Conservation (phyloP, 1,140 invertebrate genomes). For the Micrasema minimum region DNA sequence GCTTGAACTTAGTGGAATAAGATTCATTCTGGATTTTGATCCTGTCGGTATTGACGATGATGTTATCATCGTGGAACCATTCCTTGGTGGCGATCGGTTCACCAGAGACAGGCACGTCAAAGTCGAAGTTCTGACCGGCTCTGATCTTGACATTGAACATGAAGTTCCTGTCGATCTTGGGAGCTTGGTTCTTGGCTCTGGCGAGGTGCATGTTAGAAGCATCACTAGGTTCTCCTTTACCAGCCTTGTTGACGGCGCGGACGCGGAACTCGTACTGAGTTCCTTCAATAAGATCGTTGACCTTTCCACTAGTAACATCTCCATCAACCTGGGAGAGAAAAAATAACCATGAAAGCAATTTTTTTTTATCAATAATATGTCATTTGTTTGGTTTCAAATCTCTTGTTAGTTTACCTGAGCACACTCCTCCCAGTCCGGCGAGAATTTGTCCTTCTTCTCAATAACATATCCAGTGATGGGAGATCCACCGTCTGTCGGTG, state of each 20-base stretch:
- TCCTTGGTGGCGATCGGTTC: constrained; percentile 94
- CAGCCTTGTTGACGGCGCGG: constrained; percentile 93
- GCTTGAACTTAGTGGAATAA: constrained; percentile 87
- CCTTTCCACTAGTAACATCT: constrained; percentile 83
- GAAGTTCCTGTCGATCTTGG: constrained; percentile 93
- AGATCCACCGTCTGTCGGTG: constrained; percentile 86
- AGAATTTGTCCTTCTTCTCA: constrained; percentile 95
- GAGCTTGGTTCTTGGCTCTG: constrained; percentile 89
- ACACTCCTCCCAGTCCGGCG: constrained; percentile 88
- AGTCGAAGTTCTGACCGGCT: constrained; percentile 92
- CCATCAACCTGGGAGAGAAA: constrained; percentile 71
- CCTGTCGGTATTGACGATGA: constrained; percentile 82
- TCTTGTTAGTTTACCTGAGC: constrained; percentile 67
- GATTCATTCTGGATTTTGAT: constrained; percentile 87
- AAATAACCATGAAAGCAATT: not conserved
- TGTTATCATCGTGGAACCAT: constrained; percentile 88
- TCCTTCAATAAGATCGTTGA: constrained; percentile 90
- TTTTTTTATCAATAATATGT: not conserved
- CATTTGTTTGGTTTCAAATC: too few relatives aligned
- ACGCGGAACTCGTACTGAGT: constrained; percentile 95
- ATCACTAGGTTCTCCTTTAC: constrained; percentile 90
- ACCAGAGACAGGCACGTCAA: constrained; percentile 93
- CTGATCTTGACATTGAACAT: constrained; percentile 92
- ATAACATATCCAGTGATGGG: constrained; percentile 94
- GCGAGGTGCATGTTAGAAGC: constrained; percentile 89